phyloP scores from a whole-genome alignment of 2,888 invertebrate species.

The Nomada ruficornis region DNA sequence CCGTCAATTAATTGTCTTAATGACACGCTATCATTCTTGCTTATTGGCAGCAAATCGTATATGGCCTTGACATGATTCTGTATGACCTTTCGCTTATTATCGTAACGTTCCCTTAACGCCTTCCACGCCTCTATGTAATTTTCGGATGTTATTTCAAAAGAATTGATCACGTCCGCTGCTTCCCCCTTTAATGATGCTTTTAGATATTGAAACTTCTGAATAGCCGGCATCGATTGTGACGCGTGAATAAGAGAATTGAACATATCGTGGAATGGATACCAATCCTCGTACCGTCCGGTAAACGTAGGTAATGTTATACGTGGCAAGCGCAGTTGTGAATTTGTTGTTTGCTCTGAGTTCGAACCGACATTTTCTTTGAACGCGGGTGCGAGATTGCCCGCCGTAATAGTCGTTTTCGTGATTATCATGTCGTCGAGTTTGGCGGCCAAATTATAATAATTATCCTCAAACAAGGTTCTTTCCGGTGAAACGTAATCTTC shows the following conservation, averaged over 20 bases:
- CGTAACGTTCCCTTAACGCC: background rate
- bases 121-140: conserved; percentile 2
- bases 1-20: conserved; percentile 5
- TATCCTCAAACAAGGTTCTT: background rate
- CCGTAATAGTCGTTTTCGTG: background rate
- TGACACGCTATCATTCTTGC: background rate
- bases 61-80: background rate
- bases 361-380: background rate
- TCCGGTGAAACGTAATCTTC: background rate
- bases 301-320: background rate
- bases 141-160: background rate
- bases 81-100: background rate
- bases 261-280: conserved; percentile 6
- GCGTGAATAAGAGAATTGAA: conserved; percentile 5
- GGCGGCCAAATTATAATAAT: background rate
- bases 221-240: background rate
- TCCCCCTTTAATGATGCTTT: background rate
- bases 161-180: background rate
- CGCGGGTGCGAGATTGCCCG: background rate
- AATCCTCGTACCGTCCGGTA: background rate
- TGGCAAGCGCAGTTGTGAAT: background rate
- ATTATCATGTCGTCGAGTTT: background rate
- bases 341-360: background rate
- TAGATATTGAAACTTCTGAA: conserved; percentile 14
- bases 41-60: background rate